Evolutionary conservation across 2,797 vertebrate genomes (phyloP), one percentile per base, ranked within the genome.

Genomic region (Denticeps clupeoides): DNA sequence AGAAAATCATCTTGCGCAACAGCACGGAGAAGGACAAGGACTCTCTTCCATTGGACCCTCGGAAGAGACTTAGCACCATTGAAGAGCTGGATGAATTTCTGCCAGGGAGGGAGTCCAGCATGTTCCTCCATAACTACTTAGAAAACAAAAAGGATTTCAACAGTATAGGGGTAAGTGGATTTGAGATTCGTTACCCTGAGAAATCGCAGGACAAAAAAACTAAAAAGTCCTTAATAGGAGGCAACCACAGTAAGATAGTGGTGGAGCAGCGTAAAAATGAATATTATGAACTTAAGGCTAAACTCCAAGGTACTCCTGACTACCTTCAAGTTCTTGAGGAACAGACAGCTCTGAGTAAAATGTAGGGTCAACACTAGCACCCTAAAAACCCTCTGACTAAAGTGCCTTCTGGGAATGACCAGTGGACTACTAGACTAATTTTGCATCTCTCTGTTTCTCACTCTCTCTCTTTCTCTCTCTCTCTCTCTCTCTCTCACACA

Each of bases 311-410:
- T 72, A 90, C 89, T 23, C 94, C 95, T 56, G 95, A 99, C 85
- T 99, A 99, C 78, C 85, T 99, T 70, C 92, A 98, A 87, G 94
- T 98, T 74, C 88, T 98, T 41, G 95, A 98, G 76, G 93, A 98
- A 82, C 93, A 97, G 84, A 97, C 93, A 78, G 90, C 92, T 67
- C 85, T 97, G 77, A 97, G 92, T 82, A 93, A 97, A 88, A 90
- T 98, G 82, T 99, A 97, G 81, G 71, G 75, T 74, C 77, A 69
- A 74, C 74, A 76, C 72, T 67, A 77, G 68, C 70, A 69, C 76
- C 71, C 80, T 80, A 82, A 83, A n/a, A n/a, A n/a, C n/a, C n/a
- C n/a, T n/a, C n/a, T 76, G 79, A 86, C 85, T 86, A 91, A 99
- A 99, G 93, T 97, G 93, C 93, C 93, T 97, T 94, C 87, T 88